Evolutionary conservation across 1,140 invertebrate species (phyloP).

Genomic region (Drosophila prosaltans): DNA sequence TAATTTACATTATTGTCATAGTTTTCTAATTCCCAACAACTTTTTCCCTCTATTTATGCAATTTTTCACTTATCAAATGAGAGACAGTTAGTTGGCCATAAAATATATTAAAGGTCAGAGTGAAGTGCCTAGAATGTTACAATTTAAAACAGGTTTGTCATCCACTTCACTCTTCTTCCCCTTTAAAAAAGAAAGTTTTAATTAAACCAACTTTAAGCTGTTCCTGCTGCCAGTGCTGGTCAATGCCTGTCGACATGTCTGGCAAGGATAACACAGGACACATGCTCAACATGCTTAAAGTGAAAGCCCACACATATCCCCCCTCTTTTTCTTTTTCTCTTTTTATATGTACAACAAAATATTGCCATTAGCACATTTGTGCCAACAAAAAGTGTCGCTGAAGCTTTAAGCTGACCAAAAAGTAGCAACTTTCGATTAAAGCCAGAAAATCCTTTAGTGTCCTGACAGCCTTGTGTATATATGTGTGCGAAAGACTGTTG

Average conservation of each 20-base stretch:
- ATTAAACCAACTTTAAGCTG: constrained; percentile 78
- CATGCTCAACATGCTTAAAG: constrained; percentile 23
- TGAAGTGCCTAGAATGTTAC: constrained; percentile 12
- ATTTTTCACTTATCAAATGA: neutral
- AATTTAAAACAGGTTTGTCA: constrained; percentile 30
- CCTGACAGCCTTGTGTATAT: constrained; percentile 49
- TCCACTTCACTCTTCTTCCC: no score
- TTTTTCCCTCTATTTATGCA: neutral
- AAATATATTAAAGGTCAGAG: neutral
- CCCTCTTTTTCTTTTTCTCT: constrained; percentile 50
- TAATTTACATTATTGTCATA: no score
- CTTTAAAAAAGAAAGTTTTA: constrained; percentile 52
- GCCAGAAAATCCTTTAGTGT: constrained; percentile 64
- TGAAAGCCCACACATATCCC: constrained; percentile 15
- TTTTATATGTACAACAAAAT: constrained; percentile 51
- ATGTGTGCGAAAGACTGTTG: constrained; percentile 15
- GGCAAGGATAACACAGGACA: constrained; percentile 29
- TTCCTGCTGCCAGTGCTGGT: constrained; percentile 46
- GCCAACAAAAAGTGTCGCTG: constrained; percentile 31
- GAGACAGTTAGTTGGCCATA: constrained; percentile 1
- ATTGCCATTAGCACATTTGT: constrained; percentile 68
- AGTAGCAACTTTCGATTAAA: constrained; percentile 60
- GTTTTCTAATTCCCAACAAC: neutral
- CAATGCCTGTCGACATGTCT: constrained; percentile 49
- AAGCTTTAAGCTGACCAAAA: constrained; percentile 51